Percentiles rank a stretch among this genome's conserved stretches.
These are phyloP conservation scores for Hirudo medicinalis DNA, from an alignment of 1,140 invertebrate genomes.

Conservation along the genomic window DNA sequence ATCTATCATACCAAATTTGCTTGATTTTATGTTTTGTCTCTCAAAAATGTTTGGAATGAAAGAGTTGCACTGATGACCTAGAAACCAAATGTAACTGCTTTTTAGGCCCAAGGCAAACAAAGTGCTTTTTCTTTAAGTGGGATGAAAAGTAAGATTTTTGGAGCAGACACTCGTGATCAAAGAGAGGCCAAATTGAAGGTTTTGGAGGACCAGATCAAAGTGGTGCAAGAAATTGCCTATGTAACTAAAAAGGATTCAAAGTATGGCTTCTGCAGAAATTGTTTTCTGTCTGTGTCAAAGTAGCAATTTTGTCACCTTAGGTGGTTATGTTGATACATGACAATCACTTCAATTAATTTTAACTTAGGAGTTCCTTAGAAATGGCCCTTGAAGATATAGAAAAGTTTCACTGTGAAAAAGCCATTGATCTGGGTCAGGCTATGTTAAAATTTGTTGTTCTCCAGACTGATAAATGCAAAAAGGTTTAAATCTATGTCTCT, in stretches of 20 bases:
- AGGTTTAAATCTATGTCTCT: neutral
- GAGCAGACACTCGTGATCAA: slow-evolving; percentile 64
- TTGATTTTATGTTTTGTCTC: no score
- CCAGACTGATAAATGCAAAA: slow-evolving; percentile 8
- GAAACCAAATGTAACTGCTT: neutral
- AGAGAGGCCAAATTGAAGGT: slow-evolving; percentile 56
- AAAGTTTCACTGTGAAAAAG: slow-evolving; percentile 6
- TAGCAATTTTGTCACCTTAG: neutral
- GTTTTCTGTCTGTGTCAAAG: neutral
- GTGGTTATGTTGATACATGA: slow-evolving; percentile 8
- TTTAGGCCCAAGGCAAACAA: slow-evolving; percentile 47
- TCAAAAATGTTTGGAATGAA: no score
- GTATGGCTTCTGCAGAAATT: slow-evolving; percentile 35
- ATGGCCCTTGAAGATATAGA: slow-evolving; percentile 3
- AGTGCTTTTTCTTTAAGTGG: slow-evolving; percentile 35
- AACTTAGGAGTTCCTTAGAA: neutral
- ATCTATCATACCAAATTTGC: no score
- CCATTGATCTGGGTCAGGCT: neutral
- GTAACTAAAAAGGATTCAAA: slow-evolving; percentile 50
- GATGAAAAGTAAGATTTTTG: slow-evolving; percentile 49
- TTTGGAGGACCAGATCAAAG: slow-evolving; percentile 58
- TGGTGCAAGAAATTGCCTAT: slow-evolving; percentile 50
- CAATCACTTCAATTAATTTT: neutral
- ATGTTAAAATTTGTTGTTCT: neutral
- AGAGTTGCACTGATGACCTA: no score